Percentiles rank a stretch among this genome's conserved stretches.
Evolutionary conservation across 2,797 vertebrate species (phyloP).

Genomic region (Hozukius guyotensis): DNA sequence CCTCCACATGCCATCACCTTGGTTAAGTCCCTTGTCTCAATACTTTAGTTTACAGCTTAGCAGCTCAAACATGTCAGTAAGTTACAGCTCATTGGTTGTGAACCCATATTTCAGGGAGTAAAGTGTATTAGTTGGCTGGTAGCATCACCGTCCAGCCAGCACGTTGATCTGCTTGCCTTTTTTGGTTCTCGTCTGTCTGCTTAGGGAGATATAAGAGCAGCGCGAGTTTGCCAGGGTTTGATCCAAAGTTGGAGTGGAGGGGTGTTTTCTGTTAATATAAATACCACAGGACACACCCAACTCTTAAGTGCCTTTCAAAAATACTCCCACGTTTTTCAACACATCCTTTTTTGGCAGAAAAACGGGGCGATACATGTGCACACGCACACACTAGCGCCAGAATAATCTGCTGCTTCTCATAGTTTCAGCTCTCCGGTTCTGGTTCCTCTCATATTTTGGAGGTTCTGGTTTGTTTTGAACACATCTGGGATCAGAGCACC

Average conservation of each 20-base stretch:
- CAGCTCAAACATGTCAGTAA: conserved; percentile 27
- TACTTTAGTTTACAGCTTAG: conserved; percentile 13
- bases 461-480: conserved; percentile 27
- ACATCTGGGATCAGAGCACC: conserved; percentile 13
- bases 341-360: conserved; percentile 56
- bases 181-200: conserved; percentile 44
- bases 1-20: conserved; percentile 5
- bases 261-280: conserved; percentile 54
- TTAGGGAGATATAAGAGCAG: conserved; percentile 32
- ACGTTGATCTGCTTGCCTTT: conserved; percentile 48
- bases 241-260: conserved; percentile 43
- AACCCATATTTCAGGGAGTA: conserved; percentile 40
- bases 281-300: conserved; percentile 55
- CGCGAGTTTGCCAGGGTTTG: conserved; percentile 10
- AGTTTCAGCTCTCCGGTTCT: conserved; percentile 10
- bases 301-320: conserved; percentile 31
- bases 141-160: background rate
- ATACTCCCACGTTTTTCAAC: conserved; percentile 49
- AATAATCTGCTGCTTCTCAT: conserved; percentile 17
- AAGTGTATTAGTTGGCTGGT: conserved; percentile 34
- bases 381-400: background rate
- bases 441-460: conserved; percentile 4
- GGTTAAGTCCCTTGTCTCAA: background rate
- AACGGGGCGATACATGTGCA: background rate
- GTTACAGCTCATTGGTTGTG: conserved; percentile 4